Conservation (phyloP, 2,797 vertebrate genomes). For the Coracias cyanogaster region DNA sequence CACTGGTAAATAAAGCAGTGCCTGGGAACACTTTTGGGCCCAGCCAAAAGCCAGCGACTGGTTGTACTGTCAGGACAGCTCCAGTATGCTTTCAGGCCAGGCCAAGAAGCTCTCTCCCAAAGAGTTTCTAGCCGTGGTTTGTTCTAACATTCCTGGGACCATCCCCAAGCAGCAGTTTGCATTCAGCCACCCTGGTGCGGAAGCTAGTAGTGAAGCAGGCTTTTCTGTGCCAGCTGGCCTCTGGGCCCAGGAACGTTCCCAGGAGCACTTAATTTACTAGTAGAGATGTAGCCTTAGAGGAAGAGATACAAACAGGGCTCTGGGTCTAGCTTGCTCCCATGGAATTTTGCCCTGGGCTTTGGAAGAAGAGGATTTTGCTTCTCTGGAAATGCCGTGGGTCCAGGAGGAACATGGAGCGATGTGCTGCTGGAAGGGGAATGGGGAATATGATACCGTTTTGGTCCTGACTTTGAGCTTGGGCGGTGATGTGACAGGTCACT, state of each 20-base stretch:
- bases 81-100: neutral
- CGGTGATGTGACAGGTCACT: neutral
- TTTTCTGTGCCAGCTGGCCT: slow-evolving; percentile 48
- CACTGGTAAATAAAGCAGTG: neutral
- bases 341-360: slow-evolving; percentile 44
- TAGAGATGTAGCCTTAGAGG: slow-evolving; percentile 13
- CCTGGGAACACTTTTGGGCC: neutral
- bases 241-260: slow-evolving; percentile 36
- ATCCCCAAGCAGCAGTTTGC: slow-evolving; percentile 8
- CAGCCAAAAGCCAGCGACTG: neutral
- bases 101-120: neutral
- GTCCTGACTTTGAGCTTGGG: neutral
- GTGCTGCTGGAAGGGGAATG: neutral
- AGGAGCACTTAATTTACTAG: slow-evolving; percentile 23
- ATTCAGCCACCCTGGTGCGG: neutral
- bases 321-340: neutral
- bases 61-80: neutral
- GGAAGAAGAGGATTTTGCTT: neutral
- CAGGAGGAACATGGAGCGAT: neutral
- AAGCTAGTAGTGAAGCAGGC: neutral
- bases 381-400: neutral
- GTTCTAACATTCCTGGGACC: neutral
- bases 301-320: slow-evolving; percentile 2
- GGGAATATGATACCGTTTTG: neutral
- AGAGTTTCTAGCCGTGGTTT: neutral